These are phyloP conservation scores for Monochamus alternatus DNA, from an alignment of 2,888 invertebrate genomes.

Conservation along the genomic window DNA sequence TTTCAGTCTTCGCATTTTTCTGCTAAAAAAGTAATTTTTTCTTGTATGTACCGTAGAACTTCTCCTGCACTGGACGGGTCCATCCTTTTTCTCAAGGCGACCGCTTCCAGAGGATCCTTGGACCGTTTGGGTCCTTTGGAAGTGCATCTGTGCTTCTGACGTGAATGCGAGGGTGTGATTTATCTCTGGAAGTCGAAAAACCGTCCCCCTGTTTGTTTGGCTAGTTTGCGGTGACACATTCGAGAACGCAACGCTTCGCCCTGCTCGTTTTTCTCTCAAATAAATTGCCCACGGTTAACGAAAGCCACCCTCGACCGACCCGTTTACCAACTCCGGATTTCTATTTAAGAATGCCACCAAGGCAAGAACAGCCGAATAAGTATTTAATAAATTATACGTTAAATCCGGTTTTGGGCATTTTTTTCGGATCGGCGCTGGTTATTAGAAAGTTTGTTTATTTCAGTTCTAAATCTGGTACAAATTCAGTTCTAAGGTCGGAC, in stretches of 20 bases:
- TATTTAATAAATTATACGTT: no score
- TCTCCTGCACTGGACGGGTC: slow-evolving; percentile 11
- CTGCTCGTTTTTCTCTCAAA: slow-evolving; percentile 6
- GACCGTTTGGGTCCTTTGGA: slow-evolving; percentile 34
- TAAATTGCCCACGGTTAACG: slow-evolving; percentile 8
- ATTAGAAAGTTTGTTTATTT: no score
- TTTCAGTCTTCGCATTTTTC: neutral
- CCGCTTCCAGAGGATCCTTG: slow-evolving; percentile 28
- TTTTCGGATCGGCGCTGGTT: no score
- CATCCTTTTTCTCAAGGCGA: neutral
- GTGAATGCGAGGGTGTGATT: slow-evolving; percentile 51
- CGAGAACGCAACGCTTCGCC: slow-evolving; percentile 13
- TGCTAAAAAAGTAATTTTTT: neutral
- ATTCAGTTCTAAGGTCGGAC: no score
- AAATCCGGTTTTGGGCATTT: no score
- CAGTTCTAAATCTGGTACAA: no score
- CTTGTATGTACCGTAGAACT: no score
- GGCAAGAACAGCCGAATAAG: no score
- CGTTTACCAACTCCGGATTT: no score
- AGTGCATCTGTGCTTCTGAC: slow-evolving; percentile 53
- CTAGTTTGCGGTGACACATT: slow-evolving; percentile 36
- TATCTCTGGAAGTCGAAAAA: slow-evolving; percentile 44
- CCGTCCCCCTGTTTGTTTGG: slow-evolving; percentile 43
- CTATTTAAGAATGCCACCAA: neutral
- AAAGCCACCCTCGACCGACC: neutral